Evolutionary conservation across 2,113 vertebrate species (phyloP).

Genomic region (Psilopogon haemacephalus): DNA sequence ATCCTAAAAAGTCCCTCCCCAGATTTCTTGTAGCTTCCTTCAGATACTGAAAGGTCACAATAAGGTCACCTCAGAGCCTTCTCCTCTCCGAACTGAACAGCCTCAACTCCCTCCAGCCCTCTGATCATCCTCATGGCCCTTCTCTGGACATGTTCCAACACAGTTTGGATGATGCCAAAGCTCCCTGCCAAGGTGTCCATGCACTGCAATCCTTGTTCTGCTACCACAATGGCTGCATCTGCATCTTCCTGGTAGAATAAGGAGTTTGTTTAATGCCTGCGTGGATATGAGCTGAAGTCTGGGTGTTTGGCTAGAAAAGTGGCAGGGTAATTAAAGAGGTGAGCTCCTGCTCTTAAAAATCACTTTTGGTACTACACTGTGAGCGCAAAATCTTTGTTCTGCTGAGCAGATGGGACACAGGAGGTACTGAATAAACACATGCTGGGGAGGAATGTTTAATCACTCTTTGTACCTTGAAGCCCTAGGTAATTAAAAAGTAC

Average conservation of each 20-base stretch:
- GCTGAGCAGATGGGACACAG: constrained; percentile 63
- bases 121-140: too few relatives aligned
- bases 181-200: not conserved
- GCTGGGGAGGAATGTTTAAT: constrained; percentile 37
- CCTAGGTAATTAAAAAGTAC: constrained; percentile 36
- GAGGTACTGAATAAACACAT: constrained; percentile 58
- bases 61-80: too few relatives aligned
- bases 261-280: not conserved
- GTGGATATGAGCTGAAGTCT: not conserved
- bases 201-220: not conserved
- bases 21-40: too few relatives aligned
- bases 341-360: not conserved
- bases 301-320: constrained; percentile 22
- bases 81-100: too few relatives aligned
- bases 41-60: too few relatives aligned
- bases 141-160: too few relatives aligned
- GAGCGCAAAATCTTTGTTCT: not conserved
- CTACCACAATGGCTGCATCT: not conserved
- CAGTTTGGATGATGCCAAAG: not conserved
- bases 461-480: constrained; percentile 33
- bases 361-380: not conserved
- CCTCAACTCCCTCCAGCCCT: too few relatives aligned
- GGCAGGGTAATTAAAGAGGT: constrained; percentile 1
- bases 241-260: not conserved
- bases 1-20: too few relatives aligned